Evolutionary conservation across 2,113 vertebrate species (phyloP), one percentile per base, ranked within the genome.

Genomic region (Paramormyrops kingsleyae): DNA sequence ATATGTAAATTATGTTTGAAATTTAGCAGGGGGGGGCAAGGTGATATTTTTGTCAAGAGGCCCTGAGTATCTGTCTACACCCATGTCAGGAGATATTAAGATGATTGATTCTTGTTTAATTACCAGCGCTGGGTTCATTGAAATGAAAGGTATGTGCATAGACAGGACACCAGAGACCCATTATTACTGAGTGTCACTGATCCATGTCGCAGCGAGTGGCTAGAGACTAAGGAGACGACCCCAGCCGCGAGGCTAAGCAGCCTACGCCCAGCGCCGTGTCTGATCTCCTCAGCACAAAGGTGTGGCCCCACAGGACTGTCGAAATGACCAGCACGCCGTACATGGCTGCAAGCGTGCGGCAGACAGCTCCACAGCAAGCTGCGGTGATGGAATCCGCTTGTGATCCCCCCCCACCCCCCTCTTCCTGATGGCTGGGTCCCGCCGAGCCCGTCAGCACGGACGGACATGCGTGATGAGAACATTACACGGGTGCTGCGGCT

Each of bases 81-180:
- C 59, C 59, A n/a, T 66, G 59, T 7, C 24, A 66, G n/a, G n/a
- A 39, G 5, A 80, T 42, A 19, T 35, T 80, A 80, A 80, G 35
- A 42, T 42, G 74, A 80, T 80, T 80, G 70, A 80, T 80, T 80
- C 13, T 80, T 80, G 74, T 42, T 80, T 80, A 80, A 80, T 80
- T 80, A 80, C 74, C 17, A 39, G 35, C 2, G 35, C 5, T 35
- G 74, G 15, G 35, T 35, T 35, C 74, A 80, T 42, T 80, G 74
- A 7, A 42, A 80, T 35, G 35, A 80, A 80, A 39, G 74, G 35
- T 42, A 80, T 39, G 17, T 42, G 35, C 15, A 80, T 2, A 80
- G 31, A 80, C 15, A 77, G 70, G 13, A 39, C 31, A 42, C 74
- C 13, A 35, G 74, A 39, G 17, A 17, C 35, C 74, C 74, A 80